Base-by-base conservation (phyloP, 2,113 vertebrate genomes). In the Aspidoscelis tigris region DNA sequence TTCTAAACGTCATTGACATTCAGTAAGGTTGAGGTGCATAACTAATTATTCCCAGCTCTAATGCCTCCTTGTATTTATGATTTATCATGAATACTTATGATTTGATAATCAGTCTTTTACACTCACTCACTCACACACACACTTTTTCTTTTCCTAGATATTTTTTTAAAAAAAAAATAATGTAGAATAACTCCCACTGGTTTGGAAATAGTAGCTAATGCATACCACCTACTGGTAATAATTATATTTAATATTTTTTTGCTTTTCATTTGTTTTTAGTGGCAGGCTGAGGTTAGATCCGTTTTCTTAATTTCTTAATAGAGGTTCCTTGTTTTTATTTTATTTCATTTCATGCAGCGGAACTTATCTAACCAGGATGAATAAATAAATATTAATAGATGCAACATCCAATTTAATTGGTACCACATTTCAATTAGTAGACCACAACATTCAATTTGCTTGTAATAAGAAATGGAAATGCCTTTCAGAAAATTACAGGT, bases 1-100 rank as follows among this genome's bases (percentile, higher is more conserved):
- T 93, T 93, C 87, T 92, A 93, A 91, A 91, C 82, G 89, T 90
- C 83, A 86, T 53, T 94, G 88, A 91, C 87, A 94, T 90, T 94
- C 94, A 95, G 77, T 93, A 89, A 93, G 82, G 89, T 94, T 93
- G 92, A 95, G 92, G 83, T 88, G 88, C 83, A 87, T 87, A 91
- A 86, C 88, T 94, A 94, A 95, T 92, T 95, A 94, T 93, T 93
- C 90, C 90, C 91, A 94, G 92, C 70, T 66, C 92, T 90, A 78
- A 88, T 81, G 80, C 81, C 58, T 92, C 77, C 87, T 91, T 91
- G 77, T 88, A 92, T 94, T 92, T 93, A 74, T 87, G 90, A 88
- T 95, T 91, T 93, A 82, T 92, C 88, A 80, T 81, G 89, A 93
- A 90, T 90, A 78, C 16, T 0, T 91, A 91, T 92, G 84, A 94